Evolutionary conservation across 2,888 invertebrate species (phyloP).

Genomic region (Pseudolycoriella hygida): DNA sequence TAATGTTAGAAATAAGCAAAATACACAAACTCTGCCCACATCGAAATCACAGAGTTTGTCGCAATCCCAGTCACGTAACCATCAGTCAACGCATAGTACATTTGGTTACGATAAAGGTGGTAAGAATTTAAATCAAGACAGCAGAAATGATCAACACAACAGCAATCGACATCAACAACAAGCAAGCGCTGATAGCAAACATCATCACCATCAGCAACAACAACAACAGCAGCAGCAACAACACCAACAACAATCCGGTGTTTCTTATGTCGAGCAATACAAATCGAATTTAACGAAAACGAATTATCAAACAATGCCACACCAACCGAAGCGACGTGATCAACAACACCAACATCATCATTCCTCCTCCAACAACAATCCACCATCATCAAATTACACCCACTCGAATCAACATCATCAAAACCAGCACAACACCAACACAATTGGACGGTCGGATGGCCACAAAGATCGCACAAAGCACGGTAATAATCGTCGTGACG

Average conservation of each 20-base stretch:
- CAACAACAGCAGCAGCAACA: neutral
- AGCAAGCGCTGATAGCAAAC: conserved; percentile 5
- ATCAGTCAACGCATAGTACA: conserved; percentile 15
- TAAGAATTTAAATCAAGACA: conserved; percentile 8
- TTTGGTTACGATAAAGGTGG: conserved; percentile 22
- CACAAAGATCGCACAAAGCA: neutral
- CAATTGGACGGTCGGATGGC: neutral
- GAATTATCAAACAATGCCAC: conserved; percentile 6
- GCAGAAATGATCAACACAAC: conserved; percentile 14
- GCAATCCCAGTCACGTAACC: conserved; percentile 16
- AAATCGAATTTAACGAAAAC: conserved; percentile 5
- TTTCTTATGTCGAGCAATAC: conserved; percentile 23
- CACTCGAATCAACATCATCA: conserved; percentile 4
- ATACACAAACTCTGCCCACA: conserved; percentile 24
- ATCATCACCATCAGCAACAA: neutral
- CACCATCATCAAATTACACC: neutral
- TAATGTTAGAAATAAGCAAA: conserved; percentile 10
- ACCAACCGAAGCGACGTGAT: conserved; percentile 11
- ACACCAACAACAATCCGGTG: conserved; percentile 6
- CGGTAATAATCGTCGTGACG: conserved; percentile 8
- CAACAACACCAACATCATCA: conserved; percentile 14
- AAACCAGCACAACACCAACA: neutral
- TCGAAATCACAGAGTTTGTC: conserved; percentile 22
- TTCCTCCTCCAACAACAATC: conserved; percentile 7
- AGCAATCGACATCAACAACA: conserved; percentile 9